phyloP scores from a whole-genome alignment of 2,797 vertebrate species.

The Phalloptychus januarius region DNA sequence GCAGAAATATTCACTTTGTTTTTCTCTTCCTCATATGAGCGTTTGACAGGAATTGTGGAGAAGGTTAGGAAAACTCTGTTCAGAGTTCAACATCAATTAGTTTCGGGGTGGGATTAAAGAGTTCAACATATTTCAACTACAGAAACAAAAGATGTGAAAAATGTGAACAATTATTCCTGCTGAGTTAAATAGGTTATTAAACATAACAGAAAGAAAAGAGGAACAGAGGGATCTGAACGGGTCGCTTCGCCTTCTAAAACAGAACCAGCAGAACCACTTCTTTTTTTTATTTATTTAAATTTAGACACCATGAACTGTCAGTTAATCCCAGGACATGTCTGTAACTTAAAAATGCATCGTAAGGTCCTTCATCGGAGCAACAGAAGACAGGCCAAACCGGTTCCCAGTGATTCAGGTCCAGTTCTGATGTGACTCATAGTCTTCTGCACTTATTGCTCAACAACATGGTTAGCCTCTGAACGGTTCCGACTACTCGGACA shows the following conservation, averaged over 20 bases:
- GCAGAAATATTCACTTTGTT: too few relatives aligned
- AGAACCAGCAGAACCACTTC: not conserved
- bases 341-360: not conserved
- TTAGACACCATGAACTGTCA: not conserved
- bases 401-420: not conserved
- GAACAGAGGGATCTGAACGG: not conserved
- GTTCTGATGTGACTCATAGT: not conserved
- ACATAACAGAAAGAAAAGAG: not conserved
- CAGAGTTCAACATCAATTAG: not conserved
- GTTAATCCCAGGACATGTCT: not conserved
- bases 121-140: not conserved
- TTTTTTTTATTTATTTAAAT: not conserved
- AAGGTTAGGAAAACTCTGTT: not conserved
- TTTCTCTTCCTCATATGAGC: too few relatives aligned
- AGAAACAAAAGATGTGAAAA: not conserved
- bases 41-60: too few relatives aligned
- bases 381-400: not conserved
- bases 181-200: not conserved
- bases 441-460: constrained; percentile 34
- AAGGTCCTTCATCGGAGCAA: not conserved
- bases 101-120: not conserved
- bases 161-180: not conserved
- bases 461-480: not conserved
- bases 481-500: not conserved
- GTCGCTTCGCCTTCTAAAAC: not conserved